Evolutionary conservation across 2,797 vertebrate genomes (phyloP).

Genomic region (Gambusia yucatana): DNA sequence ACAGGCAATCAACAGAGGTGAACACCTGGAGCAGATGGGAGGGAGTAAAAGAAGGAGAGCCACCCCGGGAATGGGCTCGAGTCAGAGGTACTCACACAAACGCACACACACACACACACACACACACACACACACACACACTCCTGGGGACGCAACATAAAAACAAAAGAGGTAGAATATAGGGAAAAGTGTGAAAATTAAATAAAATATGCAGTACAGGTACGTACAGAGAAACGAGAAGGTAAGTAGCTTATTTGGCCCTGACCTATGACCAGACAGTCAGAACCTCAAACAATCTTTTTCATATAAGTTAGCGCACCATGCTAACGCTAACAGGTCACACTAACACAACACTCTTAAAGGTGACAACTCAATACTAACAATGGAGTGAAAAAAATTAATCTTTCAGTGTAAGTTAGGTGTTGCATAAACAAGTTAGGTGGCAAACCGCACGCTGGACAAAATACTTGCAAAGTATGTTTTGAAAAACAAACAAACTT

Average conservation of each 20-base stretch:
- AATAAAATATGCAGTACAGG: slow-evolving; percentile 50
- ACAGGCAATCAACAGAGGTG: slow-evolving; percentile 87
- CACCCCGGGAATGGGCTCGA: slow-evolving; percentile 67
- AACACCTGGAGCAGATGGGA: slow-evolving; percentile 80
- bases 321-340: background rate
- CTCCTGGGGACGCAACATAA: slow-evolving; percentile 56
- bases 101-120: slow-evolving; percentile 22
- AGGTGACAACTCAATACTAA: background rate
- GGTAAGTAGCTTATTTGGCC: background rate
- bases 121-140: slow-evolving; percentile 26
- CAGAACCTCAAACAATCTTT: background rate
- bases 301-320: background rate
- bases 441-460: background rate
- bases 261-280: background rate
- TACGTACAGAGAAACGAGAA: background rate
- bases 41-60: slow-evolving; percentile 41
- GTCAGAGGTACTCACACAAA: slow-evolving; percentile 69
- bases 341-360: background rate
- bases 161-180: slow-evolving; percentile 45
- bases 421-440: background rate
- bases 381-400: background rate
- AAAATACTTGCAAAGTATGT: background rate
- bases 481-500: background rate
- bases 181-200: slow-evolving; percentile 57
- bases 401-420: background rate